Percentiles rank a stretch among this genome's conserved stretches.
Conservation (phyloP, 2,113 vertebrate genomes). For the Notiomystis cincta region DNA sequence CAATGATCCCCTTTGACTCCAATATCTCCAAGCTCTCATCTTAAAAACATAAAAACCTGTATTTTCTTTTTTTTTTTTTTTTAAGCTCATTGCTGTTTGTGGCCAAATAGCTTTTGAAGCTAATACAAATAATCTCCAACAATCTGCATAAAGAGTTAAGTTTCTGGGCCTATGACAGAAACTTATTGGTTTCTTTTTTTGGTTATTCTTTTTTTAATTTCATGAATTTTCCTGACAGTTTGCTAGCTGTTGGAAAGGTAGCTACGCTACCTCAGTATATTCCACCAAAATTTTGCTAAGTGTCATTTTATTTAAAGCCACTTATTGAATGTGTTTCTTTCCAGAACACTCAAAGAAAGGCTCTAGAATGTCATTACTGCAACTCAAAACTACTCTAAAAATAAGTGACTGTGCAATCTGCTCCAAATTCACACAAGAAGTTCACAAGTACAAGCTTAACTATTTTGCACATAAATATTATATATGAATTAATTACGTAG, state of each 20-base stretch:
- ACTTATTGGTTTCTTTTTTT: too few species aligned
- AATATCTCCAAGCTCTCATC: neutral
- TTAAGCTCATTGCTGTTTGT: neutral
- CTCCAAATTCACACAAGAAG: neutral
- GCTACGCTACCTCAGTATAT: neutral
- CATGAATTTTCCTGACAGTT: neutral
- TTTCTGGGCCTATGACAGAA: neutral
- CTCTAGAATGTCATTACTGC: neutral
- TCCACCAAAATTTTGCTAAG: neutral
- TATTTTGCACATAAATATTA: neutral
- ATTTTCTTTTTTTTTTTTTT: fast-evolving
- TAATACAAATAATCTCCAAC: neutral
- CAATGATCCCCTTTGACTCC: neutral
- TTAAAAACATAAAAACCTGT: neutral
- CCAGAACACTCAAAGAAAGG: neutral
- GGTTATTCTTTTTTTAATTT: neutral
- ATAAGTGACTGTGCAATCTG: neutral
- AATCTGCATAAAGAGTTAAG: neutral
- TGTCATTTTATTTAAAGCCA: neutral
- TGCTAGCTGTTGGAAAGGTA: neutral
- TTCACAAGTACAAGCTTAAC: neutral
- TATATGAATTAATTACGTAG: neutral
- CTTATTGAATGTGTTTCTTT: neutral
- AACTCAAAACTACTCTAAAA: neutral
- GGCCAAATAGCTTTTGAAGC: neutral